A percentile compares a stretch with the other conserved stretches of the same genome.
Conservation (phyloP, 2,888 invertebrate genomes). For the Lepidonotus clava region DNA sequence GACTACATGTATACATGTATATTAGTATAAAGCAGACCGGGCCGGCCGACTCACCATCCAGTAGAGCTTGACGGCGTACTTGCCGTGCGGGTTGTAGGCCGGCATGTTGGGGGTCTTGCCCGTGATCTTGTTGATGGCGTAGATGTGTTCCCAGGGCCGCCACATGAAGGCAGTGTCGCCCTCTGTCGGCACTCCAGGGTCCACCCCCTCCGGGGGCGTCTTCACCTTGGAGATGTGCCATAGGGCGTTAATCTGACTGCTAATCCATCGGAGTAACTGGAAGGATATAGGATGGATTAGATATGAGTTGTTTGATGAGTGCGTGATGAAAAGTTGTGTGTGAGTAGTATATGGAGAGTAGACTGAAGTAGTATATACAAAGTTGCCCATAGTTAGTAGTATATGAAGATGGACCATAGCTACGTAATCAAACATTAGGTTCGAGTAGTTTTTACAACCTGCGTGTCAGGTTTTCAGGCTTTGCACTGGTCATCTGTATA, state of each 20-base stretch:
- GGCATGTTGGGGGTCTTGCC: conserved; percentile 78
- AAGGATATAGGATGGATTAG: conserved; percentile 47
- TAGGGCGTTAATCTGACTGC: conserved; percentile 78
- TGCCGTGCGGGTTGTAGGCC: conserved; percentile 79
- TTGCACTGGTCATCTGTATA: no score
- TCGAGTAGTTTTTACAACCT: no score
- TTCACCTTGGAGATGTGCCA: conserved; percentile 73
- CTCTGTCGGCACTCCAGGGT: conserved; percentile 68
- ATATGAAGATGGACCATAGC: background rate
- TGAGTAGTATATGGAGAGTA: background rate
- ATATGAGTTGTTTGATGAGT: background rate
- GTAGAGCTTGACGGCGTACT: conserved; percentile 80
- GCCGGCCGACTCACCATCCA: conserved; percentile 81
- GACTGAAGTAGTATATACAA: background rate
- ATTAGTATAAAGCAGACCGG: no score
- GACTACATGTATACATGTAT: no score
- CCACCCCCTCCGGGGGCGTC: conserved; percentile 61
- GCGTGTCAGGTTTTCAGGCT: no score
- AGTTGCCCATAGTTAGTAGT: background rate
- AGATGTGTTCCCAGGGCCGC: conserved; percentile 81
- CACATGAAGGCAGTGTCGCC: conserved; percentile 72
- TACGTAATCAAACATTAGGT: no score
- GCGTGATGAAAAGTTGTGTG: background rate
- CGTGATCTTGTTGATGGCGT: conserved; percentile 76
- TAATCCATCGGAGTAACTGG: conserved; percentile 79